A percentile compares a stretch with the other conserved stretches of the same genome.
phyloP scores from a whole-genome alignment of 2,113 vertebrate genomes.

The Anseranas semipalmata region DNA sequence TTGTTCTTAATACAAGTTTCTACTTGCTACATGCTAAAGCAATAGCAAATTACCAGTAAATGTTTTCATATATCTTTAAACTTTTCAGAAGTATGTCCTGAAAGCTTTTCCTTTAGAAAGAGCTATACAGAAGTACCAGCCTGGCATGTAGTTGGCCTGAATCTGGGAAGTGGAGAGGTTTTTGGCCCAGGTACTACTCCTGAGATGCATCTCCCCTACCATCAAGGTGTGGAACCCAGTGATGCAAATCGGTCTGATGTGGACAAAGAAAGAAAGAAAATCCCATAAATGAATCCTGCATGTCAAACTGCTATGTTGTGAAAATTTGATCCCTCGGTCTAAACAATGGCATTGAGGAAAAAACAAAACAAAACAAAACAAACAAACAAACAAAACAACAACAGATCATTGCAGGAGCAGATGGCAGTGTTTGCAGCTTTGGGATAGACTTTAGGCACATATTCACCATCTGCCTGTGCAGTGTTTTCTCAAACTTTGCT shows the following conservation, averaged over 20 bases:
- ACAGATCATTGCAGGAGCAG: conserved; percentile 39
- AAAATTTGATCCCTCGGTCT: conserved; percentile 37
- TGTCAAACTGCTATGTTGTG: conserved; percentile 8
- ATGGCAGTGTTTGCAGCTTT: conserved; percentile 68
- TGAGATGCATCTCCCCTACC: neutral
- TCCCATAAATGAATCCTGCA: neutral
- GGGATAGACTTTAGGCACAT: conserved; percentile 67
- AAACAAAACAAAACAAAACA: neutral
- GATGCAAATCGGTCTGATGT: neutral
- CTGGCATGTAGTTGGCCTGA: neutral
- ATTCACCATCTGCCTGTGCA: conserved; percentile 63
- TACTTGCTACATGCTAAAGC: accelerated
- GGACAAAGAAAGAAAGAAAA: neutral
- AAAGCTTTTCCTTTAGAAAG: neutral
- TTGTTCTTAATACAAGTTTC: neutral
- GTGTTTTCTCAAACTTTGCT: conserved; percentile 69
- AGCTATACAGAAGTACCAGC: neutral
- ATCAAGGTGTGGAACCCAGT: neutral
- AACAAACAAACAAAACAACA: neutral
- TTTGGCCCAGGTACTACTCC: neutral
- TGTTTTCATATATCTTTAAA: neutral
- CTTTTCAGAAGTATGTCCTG: neutral
- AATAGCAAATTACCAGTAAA: neutral
- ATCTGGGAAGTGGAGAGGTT: accelerated
- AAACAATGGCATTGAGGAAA: conserved; percentile 54